Evolutionary conservation across 2,888 invertebrate genomes (phyloP).

Genomic region (Odontocolon sp.): DNA sequence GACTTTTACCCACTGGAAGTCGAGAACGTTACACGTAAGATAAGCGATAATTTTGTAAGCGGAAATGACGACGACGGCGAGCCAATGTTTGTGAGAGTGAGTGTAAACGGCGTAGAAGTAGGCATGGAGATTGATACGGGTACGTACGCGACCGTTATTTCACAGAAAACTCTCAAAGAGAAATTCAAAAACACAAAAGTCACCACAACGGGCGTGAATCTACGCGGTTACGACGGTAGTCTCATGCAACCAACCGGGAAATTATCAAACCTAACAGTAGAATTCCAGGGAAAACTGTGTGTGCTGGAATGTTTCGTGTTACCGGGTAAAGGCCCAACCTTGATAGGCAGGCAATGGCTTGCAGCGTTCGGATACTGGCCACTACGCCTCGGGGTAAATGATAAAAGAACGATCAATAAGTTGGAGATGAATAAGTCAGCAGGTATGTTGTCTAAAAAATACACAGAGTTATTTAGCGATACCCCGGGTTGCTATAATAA

Average conservation of each 20-base stretch:
- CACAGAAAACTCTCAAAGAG: constrained; percentile 27
- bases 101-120: constrained; percentile 27
- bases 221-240: constrained; percentile 27
- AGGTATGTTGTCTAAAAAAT: constrained; percentile 9
- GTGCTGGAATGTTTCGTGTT: constrained; percentile 43
- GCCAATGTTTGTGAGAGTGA: constrained; percentile 38
- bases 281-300: constrained; percentile 26
- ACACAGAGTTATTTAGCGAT: constrained; percentile 39
- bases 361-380: constrained; percentile 52
- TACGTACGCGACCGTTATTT: constrained; percentile 48
- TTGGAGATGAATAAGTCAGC: neutral
- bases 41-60: neutral
- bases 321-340: constrained; percentile 30
- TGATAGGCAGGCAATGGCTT: constrained; percentile 54
- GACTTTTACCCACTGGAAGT: constrained; percentile 17
- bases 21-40: neutral
- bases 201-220: constrained; percentile 2
- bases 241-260: constrained; percentile 24
- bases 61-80: constrained; percentile 7
- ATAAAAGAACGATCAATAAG: constrained; percentile 13
- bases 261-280: constrained; percentile 26
- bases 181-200: constrained; percentile 28
- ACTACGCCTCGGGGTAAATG: constrained; percentile 8
- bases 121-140: constrained; percentile 58
- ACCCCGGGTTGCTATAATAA: constrained; percentile 47